These are phyloP conservation scores for Malthinus flaveolus DNA, from an alignment of 2,888 invertebrate species.

Conservation along the genomic window DNA sequence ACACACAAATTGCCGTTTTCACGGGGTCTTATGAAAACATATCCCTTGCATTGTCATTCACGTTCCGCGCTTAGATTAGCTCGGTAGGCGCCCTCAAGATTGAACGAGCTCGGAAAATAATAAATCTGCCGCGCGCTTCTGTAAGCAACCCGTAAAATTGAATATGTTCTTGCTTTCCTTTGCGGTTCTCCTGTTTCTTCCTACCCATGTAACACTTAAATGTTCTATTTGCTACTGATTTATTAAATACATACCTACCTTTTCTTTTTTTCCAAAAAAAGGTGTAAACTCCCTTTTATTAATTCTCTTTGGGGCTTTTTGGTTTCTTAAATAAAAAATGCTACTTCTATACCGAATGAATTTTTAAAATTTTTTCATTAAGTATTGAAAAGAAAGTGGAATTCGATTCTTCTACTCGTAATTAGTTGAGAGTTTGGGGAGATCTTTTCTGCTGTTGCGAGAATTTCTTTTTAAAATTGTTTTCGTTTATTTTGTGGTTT, in stretches of 20 bases:
- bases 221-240: constrained; percentile 9
- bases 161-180: constrained; percentile 38
- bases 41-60: constrained; percentile 38
- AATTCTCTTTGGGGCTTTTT: too few species aligned
- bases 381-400: too few species aligned
- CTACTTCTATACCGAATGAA: too few species aligned
- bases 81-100: constrained; percentile 40
- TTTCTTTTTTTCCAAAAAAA: too few species aligned
- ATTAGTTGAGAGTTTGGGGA: too few species aligned
- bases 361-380: too few species aligned
- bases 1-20: constrained; percentile 31
- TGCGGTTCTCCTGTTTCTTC: constrained; percentile 28
- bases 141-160: constrained; percentile 44
- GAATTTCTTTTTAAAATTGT: too few species aligned
- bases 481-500: too few species aligned
- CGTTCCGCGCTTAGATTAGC: constrained; percentile 39
- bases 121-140: constrained; percentile 40
- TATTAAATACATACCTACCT: neutral
- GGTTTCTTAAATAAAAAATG: too few species aligned
- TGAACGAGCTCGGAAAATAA: constrained; percentile 42
- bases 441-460: too few species aligned
- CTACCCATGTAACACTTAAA: constrained; percentile 23
- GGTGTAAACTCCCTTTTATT: too few species aligned
- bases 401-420: too few species aligned
- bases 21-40: constrained; percentile 36